Evolutionary conservation across 2,888 invertebrate species (phyloP), one percentile per base, ranked within the genome.

Genomic region (Cybosia mesomella): DNA sequence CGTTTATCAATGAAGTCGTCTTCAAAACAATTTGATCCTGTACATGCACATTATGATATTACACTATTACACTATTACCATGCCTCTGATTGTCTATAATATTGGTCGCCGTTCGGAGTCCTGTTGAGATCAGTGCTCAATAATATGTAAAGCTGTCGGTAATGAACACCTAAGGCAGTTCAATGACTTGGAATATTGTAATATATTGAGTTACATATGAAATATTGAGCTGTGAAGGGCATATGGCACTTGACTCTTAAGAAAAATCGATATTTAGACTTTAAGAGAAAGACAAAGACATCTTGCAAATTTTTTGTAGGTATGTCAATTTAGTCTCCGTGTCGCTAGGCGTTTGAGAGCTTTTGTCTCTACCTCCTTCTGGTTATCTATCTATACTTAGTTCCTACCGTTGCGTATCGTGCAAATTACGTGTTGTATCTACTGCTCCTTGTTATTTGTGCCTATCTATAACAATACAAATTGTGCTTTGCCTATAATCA

Each of bases 1-100:
- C 67, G 61, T 24, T 61, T 57, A 67, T 62, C 67, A 67, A 62
- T 58, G 24, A 57, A 49, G n/a, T n/a, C 21, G 21, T 57, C n/a
- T 28, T 15, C 28, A 21, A 58, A 53, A 21, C 28, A 4, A 18
- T 34, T 58, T 21, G n/a, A 28, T 64, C 28, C n/a, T 59, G 59
- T 34, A 62, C 11, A 54, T 34, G 18, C 21, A 24, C 21, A 60
- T 24, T 8, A 11, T 54, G 2, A 28, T 21, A n/a, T 32, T 9
- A 8, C 34, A 13, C 13, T 63, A 22, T 15, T 7, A 7, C 18
- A 7, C 43, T 43, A 43, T 18, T 43, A 39, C 39, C 39, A 39
- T 15, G 39, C 15, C 8, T 13, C 4, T 39, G 0, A 43, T 43
- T 18, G 7, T 43, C 18, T 18, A 15, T 4, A 10, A 39, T 15